Evolutionary conservation across 1,140 invertebrate genomes (phyloP).

Genomic region (Saccostrea echinata): DNA sequence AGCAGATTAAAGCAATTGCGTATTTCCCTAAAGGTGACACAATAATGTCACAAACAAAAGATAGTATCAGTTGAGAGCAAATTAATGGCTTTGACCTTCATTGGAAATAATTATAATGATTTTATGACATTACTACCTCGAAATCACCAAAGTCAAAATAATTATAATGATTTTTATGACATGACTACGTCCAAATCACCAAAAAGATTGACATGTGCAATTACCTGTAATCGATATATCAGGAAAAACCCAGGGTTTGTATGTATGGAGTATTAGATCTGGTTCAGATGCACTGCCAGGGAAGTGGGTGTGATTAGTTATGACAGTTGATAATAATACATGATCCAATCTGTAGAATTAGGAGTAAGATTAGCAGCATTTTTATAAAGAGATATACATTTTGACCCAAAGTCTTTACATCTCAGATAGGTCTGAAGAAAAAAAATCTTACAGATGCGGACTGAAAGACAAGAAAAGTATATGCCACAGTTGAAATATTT

Average conservation of each 20-base stretch:
- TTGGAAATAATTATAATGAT: neutral
- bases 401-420: too few relatives aligned
- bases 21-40: neutral
- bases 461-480: too few relatives aligned
- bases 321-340: neutral
- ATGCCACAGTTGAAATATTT: too few relatives aligned
- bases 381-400: too few relatives aligned
- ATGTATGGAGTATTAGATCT: neutral
- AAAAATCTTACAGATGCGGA: too few relatives aligned
- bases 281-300: neutral
- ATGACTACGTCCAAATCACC: neutral
- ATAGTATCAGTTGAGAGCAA: neutral
- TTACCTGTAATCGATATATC: neutral
- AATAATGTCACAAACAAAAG: neutral
- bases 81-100: slow-evolving; percentile 1
- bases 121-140: neutral
- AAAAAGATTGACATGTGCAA: neutral
- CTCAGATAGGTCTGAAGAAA: too few relatives aligned
- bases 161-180: neutral
- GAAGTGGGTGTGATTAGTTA: neutral
- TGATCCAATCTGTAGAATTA: too few relatives aligned
- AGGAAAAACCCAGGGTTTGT: neutral
- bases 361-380: too few relatives aligned
- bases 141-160: neutral
- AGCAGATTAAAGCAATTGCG: neutral